A percentile compares a stretch with the other conserved stretches of the same genome.
These are phyloP conservation scores for Rhynchotus rufescens DNA, from an alignment of 2,797 vertebrate genomes.

Conservation along the genomic window DNA sequence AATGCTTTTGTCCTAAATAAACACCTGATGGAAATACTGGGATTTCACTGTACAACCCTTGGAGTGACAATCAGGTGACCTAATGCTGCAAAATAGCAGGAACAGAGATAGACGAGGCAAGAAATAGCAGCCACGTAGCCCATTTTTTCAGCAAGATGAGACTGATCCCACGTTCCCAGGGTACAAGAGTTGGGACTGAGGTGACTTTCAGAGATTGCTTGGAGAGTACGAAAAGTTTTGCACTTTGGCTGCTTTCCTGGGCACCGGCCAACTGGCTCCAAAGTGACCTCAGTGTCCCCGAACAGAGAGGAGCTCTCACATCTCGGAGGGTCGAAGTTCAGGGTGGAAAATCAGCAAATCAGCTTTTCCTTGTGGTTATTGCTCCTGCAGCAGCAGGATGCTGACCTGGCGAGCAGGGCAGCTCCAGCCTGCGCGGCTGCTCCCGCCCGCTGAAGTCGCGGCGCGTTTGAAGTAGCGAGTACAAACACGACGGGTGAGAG, in stretches of 20 bases:
- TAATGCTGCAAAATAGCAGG: constrained; percentile 10
- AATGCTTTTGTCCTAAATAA: constrained; percentile 60
- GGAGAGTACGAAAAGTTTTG: background rate
- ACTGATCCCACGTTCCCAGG: background rate
- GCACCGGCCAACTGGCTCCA: background rate
- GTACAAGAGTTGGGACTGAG: background rate
- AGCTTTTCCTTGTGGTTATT: background rate
- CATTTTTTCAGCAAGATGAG: background rate
- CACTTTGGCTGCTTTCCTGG: background rate
- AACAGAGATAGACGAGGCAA: constrained; percentile 16
- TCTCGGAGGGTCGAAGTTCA: background rate
- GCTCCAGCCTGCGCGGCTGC: background rate
- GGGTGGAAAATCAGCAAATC: background rate
- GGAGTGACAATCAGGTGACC: constrained; percentile 17
- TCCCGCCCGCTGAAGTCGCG: background rate
- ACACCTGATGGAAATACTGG: background rate
- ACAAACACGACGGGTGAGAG: background rate
- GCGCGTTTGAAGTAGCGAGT: background rate
- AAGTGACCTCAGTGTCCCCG: background rate
- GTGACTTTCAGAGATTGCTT: background rate
- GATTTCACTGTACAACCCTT: background rate
- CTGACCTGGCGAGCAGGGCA: background rate
- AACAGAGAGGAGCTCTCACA: background rate
- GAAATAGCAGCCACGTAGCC: background rate
- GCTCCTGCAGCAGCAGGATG: background rate